These are phyloP conservation scores for Polietes domitor DNA, from an alignment of 2,888 invertebrate genomes.

Conservation along the genomic window DNA sequence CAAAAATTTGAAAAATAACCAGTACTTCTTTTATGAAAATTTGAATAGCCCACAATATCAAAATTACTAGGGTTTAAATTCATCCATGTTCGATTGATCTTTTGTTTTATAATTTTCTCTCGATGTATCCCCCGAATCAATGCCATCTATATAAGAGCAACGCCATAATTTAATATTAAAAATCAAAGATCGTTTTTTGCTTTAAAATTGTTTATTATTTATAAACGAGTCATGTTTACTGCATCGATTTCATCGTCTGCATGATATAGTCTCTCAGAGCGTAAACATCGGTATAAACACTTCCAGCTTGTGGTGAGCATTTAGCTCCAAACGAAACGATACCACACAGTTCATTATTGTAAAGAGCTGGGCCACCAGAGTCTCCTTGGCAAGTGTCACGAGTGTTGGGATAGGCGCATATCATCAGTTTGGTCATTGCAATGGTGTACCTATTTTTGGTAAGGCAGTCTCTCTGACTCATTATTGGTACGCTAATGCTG, in stretches of 20 bases:
- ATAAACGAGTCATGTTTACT: no score
- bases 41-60: no score
- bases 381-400: conserved; percentile 78
- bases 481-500: conserved; percentile 71
- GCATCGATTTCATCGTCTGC: background rate
- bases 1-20: no score
- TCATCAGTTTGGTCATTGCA: conserved; percentile 68
- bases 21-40: no score
- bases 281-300: conserved; percentile 47
- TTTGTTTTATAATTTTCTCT: no score
- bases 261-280: conserved; percentile 31
- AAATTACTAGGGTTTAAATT: no score
- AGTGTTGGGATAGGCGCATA: conserved; percentile 73
- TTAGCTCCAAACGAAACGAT: conserved; percentile 77
- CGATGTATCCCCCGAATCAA: no score
- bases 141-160: no score
- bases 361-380: conserved; percentile 76
- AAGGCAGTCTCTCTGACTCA: conserved; percentile 64
- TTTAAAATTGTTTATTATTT: no score
- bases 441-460: background rate
- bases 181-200: no score
- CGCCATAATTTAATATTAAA: no score
- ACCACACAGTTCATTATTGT: conserved; percentile 71
- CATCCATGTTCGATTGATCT: no score
- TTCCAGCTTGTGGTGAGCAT: conserved; percentile 70